Base-by-base conservation (phyloP, 2,797 vertebrate species). In the Rhynchonycteris naso region DNA sequence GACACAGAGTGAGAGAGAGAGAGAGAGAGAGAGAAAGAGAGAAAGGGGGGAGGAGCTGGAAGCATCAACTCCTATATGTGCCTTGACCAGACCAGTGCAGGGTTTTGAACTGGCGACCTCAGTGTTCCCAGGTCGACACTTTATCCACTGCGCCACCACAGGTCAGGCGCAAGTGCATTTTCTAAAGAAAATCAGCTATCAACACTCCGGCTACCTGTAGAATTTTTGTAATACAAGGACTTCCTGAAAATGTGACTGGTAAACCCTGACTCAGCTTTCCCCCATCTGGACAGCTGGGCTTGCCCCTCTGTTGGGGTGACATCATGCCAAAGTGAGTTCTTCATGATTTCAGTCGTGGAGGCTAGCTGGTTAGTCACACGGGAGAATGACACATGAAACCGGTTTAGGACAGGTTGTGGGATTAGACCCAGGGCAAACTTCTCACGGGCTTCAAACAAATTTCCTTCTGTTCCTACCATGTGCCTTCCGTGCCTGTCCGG, bases 371-470 rank as follows among this genome's bases (percentile, higher is more conserved):
- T 80, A 97, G 74, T 96, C 96, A 96, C 58, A 59, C 85, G 3
- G 18, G 58, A 96, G 58, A 93, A 91, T 82, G 91, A 95, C 88
- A 96, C 33, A 18, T 68, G 61, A 89, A 90, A 91, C 71, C 71
- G 65, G 47, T 38, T 75, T 47, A 18, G 58, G 71, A 76, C 81
- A 92, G 80, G 89, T 61, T 93, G 78, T 96, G 95, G 72, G 92
- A 96, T 35, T 47, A 33, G 63, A 91, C 65, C n/a, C 22, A 54
- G 35, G 38, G 69, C 72, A 7, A 2, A 72, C 81, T 97, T 97
- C 95, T 89, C 96, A 97, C 7, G 9, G 69, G 24, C 84, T 85
- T 54, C 15, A 28, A 66, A 78, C 68, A 91, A 79, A 63, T 59
- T 61, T 78, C 90, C 75, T 58, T 85, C 72, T 82, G 75, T 74